phyloP scores from a whole-genome alignment of 1,140 invertebrate genomes.

The Brachionus rubens region DNA sequence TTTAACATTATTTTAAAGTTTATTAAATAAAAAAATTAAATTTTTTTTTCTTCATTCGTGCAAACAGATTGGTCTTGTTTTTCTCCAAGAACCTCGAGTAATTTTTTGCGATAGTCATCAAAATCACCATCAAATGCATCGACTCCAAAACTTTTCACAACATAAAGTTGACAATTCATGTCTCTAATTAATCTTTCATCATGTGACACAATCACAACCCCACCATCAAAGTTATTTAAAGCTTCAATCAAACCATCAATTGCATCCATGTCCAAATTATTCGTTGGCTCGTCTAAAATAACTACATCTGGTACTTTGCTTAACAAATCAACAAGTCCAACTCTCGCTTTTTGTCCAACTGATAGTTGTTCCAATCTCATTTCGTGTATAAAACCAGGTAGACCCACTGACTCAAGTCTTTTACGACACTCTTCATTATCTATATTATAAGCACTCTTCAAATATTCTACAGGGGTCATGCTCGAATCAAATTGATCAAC shows the following conservation, averaged over 20 bases:
- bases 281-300: constrained; percentile 95
- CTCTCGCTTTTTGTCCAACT: constrained; percentile 93
- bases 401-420: constrained; percentile 87
- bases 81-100: constrained; percentile 88
- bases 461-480: constrained; percentile 87
- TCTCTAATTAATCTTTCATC: constrained; percentile 95
- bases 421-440: constrained; percentile 90
- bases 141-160: constrained; percentile 91
- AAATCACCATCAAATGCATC: constrained; percentile 97
- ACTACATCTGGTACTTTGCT: constrained; percentile 88
- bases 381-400: constrained; percentile 88
- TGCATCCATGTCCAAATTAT: constrained; percentile 96
- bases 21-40: too few species aligned
- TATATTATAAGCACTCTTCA: constrained; percentile 77
- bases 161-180: constrained; percentile 89
- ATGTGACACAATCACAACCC: constrained; percentile 97
- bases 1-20: too few species aligned
- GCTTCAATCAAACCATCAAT: constrained; percentile 96
- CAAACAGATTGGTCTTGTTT: too few species aligned
- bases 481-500: constrained; percentile 95
- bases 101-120: constrained; percentile 93
- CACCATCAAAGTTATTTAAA: constrained; percentile 90
- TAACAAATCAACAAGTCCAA: constrained; percentile 88
- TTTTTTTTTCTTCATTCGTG: too few species aligned
- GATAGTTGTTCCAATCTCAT: constrained; percentile 96